A percentile compares a stretch with the other conserved stretches of the same genome.
phyloP scores from a whole-genome alignment of 2,797 vertebrate species.

The Pangasius krempfi region DNA sequence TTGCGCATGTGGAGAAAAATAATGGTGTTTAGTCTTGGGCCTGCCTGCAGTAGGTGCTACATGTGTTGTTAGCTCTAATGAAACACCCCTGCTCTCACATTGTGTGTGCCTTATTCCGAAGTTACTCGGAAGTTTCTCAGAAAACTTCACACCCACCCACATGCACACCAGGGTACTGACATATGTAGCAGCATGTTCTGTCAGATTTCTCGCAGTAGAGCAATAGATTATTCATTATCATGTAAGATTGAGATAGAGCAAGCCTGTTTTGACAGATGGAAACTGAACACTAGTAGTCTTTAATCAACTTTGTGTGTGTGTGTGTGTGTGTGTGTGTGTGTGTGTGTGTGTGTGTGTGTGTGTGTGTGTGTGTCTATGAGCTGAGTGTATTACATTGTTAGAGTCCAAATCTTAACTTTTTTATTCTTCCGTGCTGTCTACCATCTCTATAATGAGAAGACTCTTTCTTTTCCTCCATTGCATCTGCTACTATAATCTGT shows the following conservation, averaged over 20 bases:
- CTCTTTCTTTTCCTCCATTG: neutral
- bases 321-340: neutral
- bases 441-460: neutral
- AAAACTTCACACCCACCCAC: slow-evolving; percentile 23
- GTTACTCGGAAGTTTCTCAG: slow-evolving; percentile 1
- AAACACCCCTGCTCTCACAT: slow-evolving; percentile 42
- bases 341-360: neutral
- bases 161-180: slow-evolving; percentile 16
- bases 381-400: neutral
- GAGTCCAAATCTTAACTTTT: neutral
- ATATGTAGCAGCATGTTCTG: slow-evolving; percentile 34
- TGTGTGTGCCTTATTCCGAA: slow-evolving; percentile 14
- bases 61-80: slow-evolving; percentile 52
- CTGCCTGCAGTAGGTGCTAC: slow-evolving; percentile 30
- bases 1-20: slow-evolving; percentile 25
- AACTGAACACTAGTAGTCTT: slow-evolving; percentile 27
- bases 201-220: slow-evolving; percentile 17
- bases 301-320: slow-evolving; percentile 5
- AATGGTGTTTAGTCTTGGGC: slow-evolving; percentile 33
- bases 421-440: slow-evolving; percentile 13
- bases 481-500: slow-evolving; percentile 9
- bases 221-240: slow-evolving; percentile 41
- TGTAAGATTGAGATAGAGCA: slow-evolving; percentile 2
- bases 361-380: neutral
- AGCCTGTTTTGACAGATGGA: slow-evolving; percentile 37